Evolutionary conservation across 2,797 vertebrate species (phyloP), one percentile per base, ranked within the genome.

Genomic region (Gallinago solitaria): DNA sequence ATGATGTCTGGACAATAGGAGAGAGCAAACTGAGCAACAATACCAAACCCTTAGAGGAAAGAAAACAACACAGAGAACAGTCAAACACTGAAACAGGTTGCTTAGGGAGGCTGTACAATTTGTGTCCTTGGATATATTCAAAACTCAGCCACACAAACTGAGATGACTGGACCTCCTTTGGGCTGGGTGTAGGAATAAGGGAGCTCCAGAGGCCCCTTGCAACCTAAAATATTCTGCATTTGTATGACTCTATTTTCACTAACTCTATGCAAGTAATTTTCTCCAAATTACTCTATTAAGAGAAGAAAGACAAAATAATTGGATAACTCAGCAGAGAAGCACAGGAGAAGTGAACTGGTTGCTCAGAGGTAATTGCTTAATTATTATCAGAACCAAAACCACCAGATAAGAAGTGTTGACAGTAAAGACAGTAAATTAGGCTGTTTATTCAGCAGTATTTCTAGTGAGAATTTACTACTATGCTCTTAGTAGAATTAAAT

Each of bases 321-420:
- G 75, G 57, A 89, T 35, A 86, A 93, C 24, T 60, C 67, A 92
- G 77, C 43, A 78, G n/a, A 88, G 37, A 93, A 87, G 70, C 88
- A 87, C 82, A 92, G 41, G 37, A 87, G 24, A n/a, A 90, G 10
- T 59, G 35, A 94, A 86, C 70, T 74, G 15, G 59, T 37, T 82
- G 19, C 63, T 81, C 75, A 89, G 67, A 93, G 35, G 88, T 87
- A 94, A 94, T 86, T 83, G 39, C 35, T 91, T 92, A 93, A 89
- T 94, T 95, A 74, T 92, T 69, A 90, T 51, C 90, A 94, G 79
- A 85, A 95, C 48, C 65, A 81, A 48, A 93, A 83, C 63, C 65
- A 92, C 50, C 48, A 76, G 77, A 83, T 68, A 83, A 90, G 60
- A 60, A 78, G 30, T 5, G 18, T 14, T 90, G 74, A 89, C 70